Percentiles rank a stretch among this genome's conserved stretches.
phyloP scores from a whole-genome alignment of 2,888 invertebrate species.

The Chrysopilus asiliformis region DNA sequence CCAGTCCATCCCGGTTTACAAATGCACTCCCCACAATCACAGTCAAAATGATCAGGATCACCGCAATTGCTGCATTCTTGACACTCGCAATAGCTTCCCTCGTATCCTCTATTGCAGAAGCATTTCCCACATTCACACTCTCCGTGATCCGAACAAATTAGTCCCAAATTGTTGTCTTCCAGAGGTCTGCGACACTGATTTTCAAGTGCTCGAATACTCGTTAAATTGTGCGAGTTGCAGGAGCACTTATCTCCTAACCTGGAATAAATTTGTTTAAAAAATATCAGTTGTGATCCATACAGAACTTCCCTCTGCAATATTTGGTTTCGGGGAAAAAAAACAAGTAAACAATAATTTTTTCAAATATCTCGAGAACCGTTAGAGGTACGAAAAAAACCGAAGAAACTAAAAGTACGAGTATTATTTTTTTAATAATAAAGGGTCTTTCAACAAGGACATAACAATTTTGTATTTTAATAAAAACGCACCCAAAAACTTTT shows the following conservation, averaged over 20 bases:
- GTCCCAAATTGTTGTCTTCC: conserved; percentile 22
- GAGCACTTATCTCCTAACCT: conserved; percentile 28
- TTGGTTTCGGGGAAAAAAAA: too few relatives aligned
- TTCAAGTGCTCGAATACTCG: conserved; percentile 24
- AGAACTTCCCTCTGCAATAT: too few relatives aligned
- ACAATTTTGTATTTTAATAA: too few relatives aligned
- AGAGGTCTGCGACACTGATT: conserved; percentile 30
- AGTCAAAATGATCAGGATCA: conserved; percentile 53
- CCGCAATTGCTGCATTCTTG: conserved; percentile 43
- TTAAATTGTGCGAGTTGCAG: conserved; percentile 25
- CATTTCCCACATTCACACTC: conserved; percentile 68
- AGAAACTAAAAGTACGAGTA: too few relatives aligned
- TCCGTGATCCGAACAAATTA: conserved; percentile 56
- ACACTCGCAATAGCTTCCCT: conserved; percentile 50
- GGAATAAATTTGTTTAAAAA: neutral
- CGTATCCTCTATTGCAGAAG: conserved; percentile 47
- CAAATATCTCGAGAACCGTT: too few relatives aligned
- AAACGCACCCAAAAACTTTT: too few relatives aligned
- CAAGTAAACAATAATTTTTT: too few relatives aligned
- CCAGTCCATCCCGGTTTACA: conserved; percentile 49
- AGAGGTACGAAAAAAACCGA: too few relatives aligned
- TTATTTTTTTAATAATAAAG: too few relatives aligned
- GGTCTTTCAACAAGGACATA: too few relatives aligned
- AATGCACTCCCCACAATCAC: conserved; percentile 60
- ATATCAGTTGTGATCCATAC: too few relatives aligned